Percentiles rank a stretch among this genome's conserved stretches.
Evolutionary conservation across 2,888 invertebrate genomes (phyloP).

Genomic region (Nomada fucata): DNA sequence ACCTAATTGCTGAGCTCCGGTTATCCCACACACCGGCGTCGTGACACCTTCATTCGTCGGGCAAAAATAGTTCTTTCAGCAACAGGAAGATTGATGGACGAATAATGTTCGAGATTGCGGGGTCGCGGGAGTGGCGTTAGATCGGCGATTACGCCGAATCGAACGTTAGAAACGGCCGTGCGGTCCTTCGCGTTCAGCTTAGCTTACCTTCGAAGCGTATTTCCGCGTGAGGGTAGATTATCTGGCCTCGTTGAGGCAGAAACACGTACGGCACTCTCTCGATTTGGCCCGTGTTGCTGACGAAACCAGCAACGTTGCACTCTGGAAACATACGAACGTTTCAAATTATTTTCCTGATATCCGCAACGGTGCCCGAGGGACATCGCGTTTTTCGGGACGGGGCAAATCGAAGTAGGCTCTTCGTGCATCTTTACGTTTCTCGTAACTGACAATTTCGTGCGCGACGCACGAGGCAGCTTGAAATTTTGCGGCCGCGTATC

Average conservation of each 20-base stretch:
- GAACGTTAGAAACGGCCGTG: no score
- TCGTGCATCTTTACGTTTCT: slow-evolving; percentile 34
- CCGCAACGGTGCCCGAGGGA: not conserved
- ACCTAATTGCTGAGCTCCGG: slow-evolving; percentile 93
- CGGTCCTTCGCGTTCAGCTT: not conserved
- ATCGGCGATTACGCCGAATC: not conserved
- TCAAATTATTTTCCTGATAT: not conserved
- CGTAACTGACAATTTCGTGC: slow-evolving; percentile 48
- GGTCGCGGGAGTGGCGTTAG: not conserved
- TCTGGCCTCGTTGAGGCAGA: slow-evolving; percentile 93
- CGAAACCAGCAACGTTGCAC: slow-evolving; percentile 92
- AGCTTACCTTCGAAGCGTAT: slow-evolving; percentile 90
- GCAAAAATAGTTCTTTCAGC: not conserved
- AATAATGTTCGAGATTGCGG: not conserved
- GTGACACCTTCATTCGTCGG: slow-evolving; percentile 87
- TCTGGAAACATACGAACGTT: slow-evolving; percentile 85
- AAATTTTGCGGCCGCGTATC: slow-evolving; percentile 60
- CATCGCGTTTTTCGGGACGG: not conserved
- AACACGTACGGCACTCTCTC: slow-evolving; percentile 95
- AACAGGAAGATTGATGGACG: not conserved
- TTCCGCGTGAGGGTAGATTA: slow-evolving; percentile 94
- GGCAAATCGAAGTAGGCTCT: slow-evolving; percentile 41
- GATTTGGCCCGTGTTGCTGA: slow-evolving; percentile 88
- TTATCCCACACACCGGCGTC: slow-evolving; percentile 93
- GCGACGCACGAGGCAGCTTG: slow-evolving; percentile 44